A percentile compares a stretch with the other conserved stretches of the same genome.
phyloP scores from a whole-genome alignment of 2,113 vertebrate genomes.

The Muscicapa adusta region DNA sequence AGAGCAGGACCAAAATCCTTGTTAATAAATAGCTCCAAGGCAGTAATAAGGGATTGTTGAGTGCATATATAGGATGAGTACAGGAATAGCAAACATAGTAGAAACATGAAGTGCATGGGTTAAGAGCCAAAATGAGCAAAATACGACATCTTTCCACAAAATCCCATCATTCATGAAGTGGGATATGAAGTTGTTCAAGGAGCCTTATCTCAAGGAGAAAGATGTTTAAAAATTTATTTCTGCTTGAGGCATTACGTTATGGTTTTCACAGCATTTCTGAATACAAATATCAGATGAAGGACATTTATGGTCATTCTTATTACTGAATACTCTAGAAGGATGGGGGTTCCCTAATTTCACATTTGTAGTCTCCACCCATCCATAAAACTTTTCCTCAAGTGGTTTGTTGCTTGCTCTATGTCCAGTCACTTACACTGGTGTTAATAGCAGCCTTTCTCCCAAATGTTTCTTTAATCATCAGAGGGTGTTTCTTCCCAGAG shows the following conservation, averaged over 20 bases:
- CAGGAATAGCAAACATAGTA: background rate
- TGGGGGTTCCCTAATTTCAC: background rate
- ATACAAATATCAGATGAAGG: conserved; percentile 36
- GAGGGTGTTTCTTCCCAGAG: conserved; percentile 14
- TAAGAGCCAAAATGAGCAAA: background rate
- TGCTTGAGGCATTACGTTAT: background rate
- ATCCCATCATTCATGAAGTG: fast-evolving
- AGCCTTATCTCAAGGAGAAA: background rate
- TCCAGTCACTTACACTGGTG: background rate
- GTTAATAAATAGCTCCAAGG: background rate
- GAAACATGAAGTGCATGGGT: background rate
- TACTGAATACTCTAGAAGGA: background rate
- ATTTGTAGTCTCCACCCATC: background rate
- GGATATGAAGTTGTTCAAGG: background rate
- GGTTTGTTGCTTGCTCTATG: background rate
- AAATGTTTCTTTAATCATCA: conserved; percentile 19
- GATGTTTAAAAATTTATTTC: background rate
- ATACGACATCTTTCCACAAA: background rate
- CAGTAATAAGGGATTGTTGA: background rate
- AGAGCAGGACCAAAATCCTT: background rate
- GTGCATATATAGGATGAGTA: background rate
- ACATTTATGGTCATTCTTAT: conserved; percentile 1
- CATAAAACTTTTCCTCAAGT: background rate
- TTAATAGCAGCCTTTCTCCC: background rate
- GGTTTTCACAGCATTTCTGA: background rate